Evolutionary conservation across 2,888 invertebrate species (phyloP), one percentile per base, ranked within the genome.

Genomic region (Drosophila subsilvestris): DNA sequence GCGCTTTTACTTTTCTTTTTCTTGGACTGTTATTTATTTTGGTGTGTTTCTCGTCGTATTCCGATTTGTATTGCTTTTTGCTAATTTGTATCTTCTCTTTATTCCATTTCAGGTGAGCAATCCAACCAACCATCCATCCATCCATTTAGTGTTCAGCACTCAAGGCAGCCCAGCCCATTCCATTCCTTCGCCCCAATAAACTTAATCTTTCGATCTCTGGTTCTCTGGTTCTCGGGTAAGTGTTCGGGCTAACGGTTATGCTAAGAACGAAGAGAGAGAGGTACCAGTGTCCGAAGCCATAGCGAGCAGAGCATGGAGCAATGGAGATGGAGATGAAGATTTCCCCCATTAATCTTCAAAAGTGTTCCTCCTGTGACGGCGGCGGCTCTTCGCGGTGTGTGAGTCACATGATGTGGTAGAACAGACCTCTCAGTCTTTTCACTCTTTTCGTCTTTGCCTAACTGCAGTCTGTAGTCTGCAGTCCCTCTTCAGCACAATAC

Each of bases 1-100:
- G 63, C 49, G 60, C 74, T 74, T 73, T 65, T 73, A 74, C 74
- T 73, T 74, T 74, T 25, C 25, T 25, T 25, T 60, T 20, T 43
- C 49, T 20, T 10, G 10, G 59, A 8, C 29, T 22, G 42, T 14
- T 54, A 44, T 25, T 58, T 44, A 37, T 43, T 50, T 50, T 42
- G 22, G n/a, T 32, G 27, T 53, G 22, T 54, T 18, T 51, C 18
- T 49, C 17, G 37, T 37, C 37, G 37, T 37, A 18, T 32, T 42
- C 49, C 37, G 22, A 48, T 49, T 37, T 48, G 42, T 37, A 37
- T n/a, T n/a, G 37, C 6, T 17, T 47, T 49, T 42, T 66, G 48
- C 66, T 66, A 66, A 66, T 66, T 65, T 37, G 22, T n/a, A 17
- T 56, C 22, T 55, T 51, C 45, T 55, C 44, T 59, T 27, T 53